These are phyloP conservation scores for Tachysurus fulvidraco DNA, from an alignment of 2,113 vertebrate genomes.

Conservation along the genomic window DNA sequence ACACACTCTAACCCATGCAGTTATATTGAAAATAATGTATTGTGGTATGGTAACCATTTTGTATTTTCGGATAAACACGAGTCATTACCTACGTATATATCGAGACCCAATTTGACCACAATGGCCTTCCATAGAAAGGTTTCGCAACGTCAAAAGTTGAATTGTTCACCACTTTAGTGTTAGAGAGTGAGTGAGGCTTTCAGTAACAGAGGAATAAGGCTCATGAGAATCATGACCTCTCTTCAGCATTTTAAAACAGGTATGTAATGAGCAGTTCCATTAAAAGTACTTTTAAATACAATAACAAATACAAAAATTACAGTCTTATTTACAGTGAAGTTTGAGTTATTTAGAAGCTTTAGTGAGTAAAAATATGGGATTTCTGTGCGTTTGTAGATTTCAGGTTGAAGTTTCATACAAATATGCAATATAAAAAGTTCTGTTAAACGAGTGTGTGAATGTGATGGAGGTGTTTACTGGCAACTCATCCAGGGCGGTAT, in stretches of 20 bases:
- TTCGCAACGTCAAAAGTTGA: neutral
- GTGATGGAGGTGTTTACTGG: neutral
- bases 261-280: conserved; percentile 42
- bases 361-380: neutral
- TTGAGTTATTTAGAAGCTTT: neutral
- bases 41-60: neutral
- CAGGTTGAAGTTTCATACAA: neutral
- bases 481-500: neutral
- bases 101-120: neutral
- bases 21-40: neutral
- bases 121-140: neutral
- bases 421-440: neutral
- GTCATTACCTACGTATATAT: neutral
- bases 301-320: neutral
- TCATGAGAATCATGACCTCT: conserved; percentile 56
- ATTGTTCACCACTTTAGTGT: neutral
- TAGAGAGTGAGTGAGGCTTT: neutral
- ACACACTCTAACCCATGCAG: neutral
- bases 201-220: conserved; percentile 42
- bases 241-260: conserved; percentile 56
- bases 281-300: neutral
- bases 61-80: neutral
- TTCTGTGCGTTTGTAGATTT: neutral
- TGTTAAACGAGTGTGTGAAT: neutral
- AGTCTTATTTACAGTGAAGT: neutral